Evolutionary conservation across 1,140 invertebrate species (phyloP), one percentile per base, ranked within the genome.

Genomic region (Trichomalopsis sarcophagae): DNA sequence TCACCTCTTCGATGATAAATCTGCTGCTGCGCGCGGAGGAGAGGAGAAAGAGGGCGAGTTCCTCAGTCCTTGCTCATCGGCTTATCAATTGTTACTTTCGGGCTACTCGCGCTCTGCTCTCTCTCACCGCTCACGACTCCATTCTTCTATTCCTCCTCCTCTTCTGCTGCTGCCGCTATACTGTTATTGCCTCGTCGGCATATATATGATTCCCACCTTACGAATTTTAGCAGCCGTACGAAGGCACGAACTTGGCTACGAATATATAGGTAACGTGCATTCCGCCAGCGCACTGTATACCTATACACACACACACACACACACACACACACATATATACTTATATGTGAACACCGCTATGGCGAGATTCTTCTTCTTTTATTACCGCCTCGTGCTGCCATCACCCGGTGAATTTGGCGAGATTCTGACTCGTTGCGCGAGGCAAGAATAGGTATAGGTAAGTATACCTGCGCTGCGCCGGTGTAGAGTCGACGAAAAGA

Each of bases 191-290:
- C 21, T 47, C 40, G n/a, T 23, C 23, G 73, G 30, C 73, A 33
- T 21, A 36, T 21, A 36, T 74, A 21, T n/a, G 13, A 62, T 74
- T 33, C 73, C 33, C 33, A 33, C 33, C 36, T 74, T 14, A 74
- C 73, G 11, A 74, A 74, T 40, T 27, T 27, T 9, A 74, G 30
- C 73, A 74, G 55, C 21, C n/a, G 21, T n/a, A n/a, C 73, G 33
- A n/a, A 74, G 73, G 73, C 33, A 36, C 73, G 17, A 74, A 17
- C 55, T 62, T 62, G 55, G 55, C 47, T 69, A 69, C 27, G 66
- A 27, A 69, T 7, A n/a, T n/a, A n/a, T n/a, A 23, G 36, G 30
- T 73, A 73, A 73, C 69, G 36, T 73, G 69, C 73, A 74, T 74
- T 74, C 73, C 73, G 17, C 55, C 55, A 62, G 55, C 55, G 55